phyloP scores from a whole-genome alignment of 2,888 invertebrate genomes.

The Scaptomyza cyrtandrae region DNA sequence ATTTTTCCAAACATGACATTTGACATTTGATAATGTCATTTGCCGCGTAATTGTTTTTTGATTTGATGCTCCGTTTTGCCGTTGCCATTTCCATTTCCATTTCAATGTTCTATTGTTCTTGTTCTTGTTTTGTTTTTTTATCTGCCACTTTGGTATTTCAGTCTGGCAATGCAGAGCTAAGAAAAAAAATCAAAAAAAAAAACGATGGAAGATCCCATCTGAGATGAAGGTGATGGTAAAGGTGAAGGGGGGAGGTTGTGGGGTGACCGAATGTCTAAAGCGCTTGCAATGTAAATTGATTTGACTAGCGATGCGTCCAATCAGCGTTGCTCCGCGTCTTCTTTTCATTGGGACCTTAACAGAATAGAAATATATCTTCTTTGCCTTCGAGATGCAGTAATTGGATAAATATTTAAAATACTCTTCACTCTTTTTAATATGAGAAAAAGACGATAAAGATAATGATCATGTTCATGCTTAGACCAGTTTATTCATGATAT shows the following conservation, averaged over 20 bases:
- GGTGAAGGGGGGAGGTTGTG: background rate
- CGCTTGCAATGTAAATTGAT: constrained; percentile 43
- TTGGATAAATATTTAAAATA: constrained; percentile 8
- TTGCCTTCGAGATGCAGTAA: background rate
- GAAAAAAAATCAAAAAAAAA: no score
- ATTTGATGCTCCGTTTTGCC: constrained; percentile 64
- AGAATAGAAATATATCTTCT: background rate
- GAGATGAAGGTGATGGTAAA: background rate
- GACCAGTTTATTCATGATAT: background rate
- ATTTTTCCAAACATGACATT: constrained; percentile 72
- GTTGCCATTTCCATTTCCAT: constrained; percentile 40
- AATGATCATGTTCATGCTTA: background rate
- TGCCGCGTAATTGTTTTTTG: constrained; percentile 79
- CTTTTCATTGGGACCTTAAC: background rate
- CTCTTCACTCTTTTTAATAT: background rate
- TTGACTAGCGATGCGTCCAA: constrained; percentile 37
- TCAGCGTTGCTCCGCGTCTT: background rate
- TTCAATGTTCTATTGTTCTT: constrained; percentile 33
- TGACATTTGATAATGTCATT: constrained; percentile 80
- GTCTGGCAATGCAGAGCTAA: constrained; percentile 2
- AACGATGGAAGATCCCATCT: background rate
- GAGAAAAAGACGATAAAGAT: background rate
- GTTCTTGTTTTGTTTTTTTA: constrained; percentile 29
- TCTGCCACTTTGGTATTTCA: constrained; percentile 52
- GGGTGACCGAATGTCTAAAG: background rate